Evolutionary conservation across 2,888 invertebrate species (phyloP).

Genomic region (Gymnoscelis rufifasciata): DNA sequence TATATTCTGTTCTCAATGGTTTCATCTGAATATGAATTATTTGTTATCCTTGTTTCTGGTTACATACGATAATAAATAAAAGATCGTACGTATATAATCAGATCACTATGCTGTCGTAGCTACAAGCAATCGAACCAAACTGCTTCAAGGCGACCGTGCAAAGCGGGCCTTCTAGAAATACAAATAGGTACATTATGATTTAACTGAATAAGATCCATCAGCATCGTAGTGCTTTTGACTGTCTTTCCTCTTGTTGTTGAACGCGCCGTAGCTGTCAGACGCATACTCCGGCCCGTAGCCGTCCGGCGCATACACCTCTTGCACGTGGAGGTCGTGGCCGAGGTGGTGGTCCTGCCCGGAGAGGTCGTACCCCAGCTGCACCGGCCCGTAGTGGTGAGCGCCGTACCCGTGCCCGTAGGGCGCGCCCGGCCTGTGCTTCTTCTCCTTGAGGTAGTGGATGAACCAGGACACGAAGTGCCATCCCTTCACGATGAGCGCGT

Average conservation of each 20-base stretch:
- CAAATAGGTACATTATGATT: constrained; percentile 28
- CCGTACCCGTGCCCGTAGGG: constrained; percentile 16
- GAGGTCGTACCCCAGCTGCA: no score
- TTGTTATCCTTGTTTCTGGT: no score
- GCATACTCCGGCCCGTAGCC: constrained; percentile 22
- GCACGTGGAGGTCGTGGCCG: constrained; percentile 15
- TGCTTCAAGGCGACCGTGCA: no score
- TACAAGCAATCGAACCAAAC: no score
- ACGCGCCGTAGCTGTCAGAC: constrained; percentile 22
- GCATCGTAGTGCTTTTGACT: constrained; percentile 53
- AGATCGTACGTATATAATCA: no score
- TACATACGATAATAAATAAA: no score
- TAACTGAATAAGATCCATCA: constrained; percentile 65
- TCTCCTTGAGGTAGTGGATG: constrained; percentile 59
- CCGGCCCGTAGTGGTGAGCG: constrained; percentile 17
- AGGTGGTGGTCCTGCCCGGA: not conserved
- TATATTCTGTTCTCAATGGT: no score
- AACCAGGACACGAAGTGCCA: constrained; percentile 67
- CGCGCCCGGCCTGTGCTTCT: constrained; percentile 35
- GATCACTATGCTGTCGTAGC: no score
- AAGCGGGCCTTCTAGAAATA: no score
- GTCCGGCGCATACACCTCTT: constrained; percentile 5
- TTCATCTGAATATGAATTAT: no score
- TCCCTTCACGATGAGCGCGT: constrained; percentile 50
- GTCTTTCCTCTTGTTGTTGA: not conserved